Percentiles rank a stretch among this genome's conserved stretches.
phyloP scores from a whole-genome alignment of 2,797 vertebrate genomes.

The Coendou prehensilis region DNA sequence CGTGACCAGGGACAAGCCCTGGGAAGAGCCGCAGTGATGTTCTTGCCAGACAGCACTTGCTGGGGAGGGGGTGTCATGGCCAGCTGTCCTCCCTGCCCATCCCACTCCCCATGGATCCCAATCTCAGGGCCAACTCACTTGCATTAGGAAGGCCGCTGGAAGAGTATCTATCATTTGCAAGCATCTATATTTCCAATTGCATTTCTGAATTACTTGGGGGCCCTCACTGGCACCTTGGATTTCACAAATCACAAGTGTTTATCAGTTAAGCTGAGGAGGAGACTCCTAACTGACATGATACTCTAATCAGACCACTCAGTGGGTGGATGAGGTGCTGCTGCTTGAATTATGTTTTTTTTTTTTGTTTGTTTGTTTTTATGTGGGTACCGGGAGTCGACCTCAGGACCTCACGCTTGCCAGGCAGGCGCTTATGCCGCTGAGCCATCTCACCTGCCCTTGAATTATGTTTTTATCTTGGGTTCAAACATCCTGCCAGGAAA shows the following conservation, averaged over 20 bases:
- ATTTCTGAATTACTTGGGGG: not conserved
- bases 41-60: too few relatives aligned
- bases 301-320: too few relatives aligned
- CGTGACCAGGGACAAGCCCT: fast-evolving
- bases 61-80: too few relatives aligned
- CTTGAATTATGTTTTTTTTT: not conserved
- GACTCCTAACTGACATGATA: too few relatives aligned
- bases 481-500: not conserved
- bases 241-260: not conserved
- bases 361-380: too few relatives aligned
- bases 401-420: too few relatives aligned
- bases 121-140: fast-evolving
- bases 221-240: not conserved
- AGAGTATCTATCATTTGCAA: fast-evolving
- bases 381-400: too few relatives aligned
- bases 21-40: fast-evolving
- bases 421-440: too few relatives aligned
- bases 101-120: not conserved
- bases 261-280: not conserved
- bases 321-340: not conserved
- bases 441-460: too few relatives aligned
- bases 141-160: fast-evolving
- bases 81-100: not conserved
- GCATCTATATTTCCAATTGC: not conserved
- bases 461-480: not conserved